These are phyloP conservation scores for Ceratitis capitata DNA, from an alignment of 1,140 invertebrate genomes.

Conservation along the genomic window DNA sequence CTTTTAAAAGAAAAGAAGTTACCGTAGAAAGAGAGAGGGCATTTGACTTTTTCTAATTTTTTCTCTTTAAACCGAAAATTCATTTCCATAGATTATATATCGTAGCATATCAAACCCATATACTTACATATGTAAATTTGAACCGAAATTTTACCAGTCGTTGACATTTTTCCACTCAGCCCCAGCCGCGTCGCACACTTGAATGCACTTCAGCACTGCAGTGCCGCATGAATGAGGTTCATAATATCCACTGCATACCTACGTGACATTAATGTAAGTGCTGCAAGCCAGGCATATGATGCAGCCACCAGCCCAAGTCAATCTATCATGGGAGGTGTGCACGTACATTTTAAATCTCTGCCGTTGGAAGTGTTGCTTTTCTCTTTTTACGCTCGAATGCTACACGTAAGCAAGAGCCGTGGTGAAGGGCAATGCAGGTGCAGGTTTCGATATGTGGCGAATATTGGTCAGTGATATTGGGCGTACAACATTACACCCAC, in stretches of 20 bases:
- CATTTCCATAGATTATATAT: too few species aligned
- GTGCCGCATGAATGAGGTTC: too few species aligned
- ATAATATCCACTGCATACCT: neutral
- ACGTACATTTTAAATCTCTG: slow-evolving; percentile 1
- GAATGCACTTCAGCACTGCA: neutral
- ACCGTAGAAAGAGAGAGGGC: too few species aligned
- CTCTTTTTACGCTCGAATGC: neutral
- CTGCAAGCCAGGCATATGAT: neutral
- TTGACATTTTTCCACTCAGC: neutral
- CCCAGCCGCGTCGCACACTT: neutral
- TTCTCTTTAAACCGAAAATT: too few species aligned
- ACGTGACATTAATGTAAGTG: neutral
- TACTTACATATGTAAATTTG: neutral
- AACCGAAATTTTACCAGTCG: neutral
- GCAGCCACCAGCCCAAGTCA: neutral
- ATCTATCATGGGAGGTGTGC: neutral
- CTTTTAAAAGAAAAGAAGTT: too few species aligned
- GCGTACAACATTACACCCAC: neutral
- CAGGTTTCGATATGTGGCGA: neutral
- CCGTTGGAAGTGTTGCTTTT: neutral
- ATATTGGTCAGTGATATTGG: neutral
- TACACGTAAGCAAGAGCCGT: neutral
- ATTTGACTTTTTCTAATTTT: too few species aligned
- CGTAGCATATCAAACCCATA: neutral
- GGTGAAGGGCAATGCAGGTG: neutral